phyloP scores from a whole-genome alignment of 30 jellyfish, hydroid and myxozoan species.

The Mastigias papua region DNA sequence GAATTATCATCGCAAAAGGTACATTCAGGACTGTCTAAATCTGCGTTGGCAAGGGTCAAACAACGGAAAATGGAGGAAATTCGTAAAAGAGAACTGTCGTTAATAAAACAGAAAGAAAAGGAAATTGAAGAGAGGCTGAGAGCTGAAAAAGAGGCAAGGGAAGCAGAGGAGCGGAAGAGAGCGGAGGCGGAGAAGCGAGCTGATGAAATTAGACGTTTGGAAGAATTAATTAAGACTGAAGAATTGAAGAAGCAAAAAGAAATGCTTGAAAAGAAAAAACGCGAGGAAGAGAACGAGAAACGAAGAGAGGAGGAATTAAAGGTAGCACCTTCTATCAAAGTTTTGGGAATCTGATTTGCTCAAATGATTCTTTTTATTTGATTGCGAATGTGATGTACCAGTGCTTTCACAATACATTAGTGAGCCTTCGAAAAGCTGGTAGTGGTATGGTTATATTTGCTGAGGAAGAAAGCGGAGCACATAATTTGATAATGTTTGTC shows the following conservation, averaged over 20 bases:
- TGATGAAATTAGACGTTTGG: constrained; percentile 68
- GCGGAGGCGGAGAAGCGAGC: constrained; percentile 29
- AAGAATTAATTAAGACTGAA: constrained; percentile 55
- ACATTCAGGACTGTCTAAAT: constrained; percentile 70
- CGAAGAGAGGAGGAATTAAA: constrained; percentile 12
- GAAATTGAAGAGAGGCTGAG: constrained; percentile 69
- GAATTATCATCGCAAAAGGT: constrained; percentile 11
- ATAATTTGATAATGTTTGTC: too few relatives aligned
- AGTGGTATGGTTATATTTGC: too few relatives aligned
- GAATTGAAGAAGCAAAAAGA: constrained; percentile 43
- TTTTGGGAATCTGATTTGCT: too few relatives aligned
- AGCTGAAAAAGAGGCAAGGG: constrained; percentile 61
- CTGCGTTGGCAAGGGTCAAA: constrained; percentile 78
- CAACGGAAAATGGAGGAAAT: constrained; percentile 56
- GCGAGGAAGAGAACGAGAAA: constrained; percentile 40
- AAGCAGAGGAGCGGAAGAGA: constrained; percentile 57
- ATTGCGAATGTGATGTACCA: too few relatives aligned
- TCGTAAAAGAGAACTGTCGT: constrained; percentile 62
- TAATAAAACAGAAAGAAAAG: constrained; percentile 56
- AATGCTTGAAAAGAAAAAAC: constrained; percentile 23
- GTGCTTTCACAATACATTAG: too few relatives aligned
- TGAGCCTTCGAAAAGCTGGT: too few relatives aligned
- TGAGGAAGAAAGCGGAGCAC: too few relatives aligned
- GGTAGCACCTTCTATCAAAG: not conserved
- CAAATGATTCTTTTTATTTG: too few relatives aligned